Evolutionary conservation across 2,797 vertebrate genomes (phyloP).

Genomic region (Sebastes variabilis): DNA sequence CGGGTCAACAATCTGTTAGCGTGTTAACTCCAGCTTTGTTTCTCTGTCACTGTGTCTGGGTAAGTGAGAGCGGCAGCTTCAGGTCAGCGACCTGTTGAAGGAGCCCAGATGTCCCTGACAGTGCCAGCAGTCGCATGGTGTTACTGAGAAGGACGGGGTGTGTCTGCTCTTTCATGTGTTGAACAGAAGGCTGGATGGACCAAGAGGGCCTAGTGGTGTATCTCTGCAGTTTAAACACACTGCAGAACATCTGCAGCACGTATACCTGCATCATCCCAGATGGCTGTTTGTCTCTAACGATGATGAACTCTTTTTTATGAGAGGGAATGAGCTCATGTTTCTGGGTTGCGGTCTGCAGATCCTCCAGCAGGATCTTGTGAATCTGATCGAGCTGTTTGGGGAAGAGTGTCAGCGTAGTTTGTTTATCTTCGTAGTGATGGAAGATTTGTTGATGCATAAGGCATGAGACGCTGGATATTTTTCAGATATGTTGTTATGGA

Average conservation of each 20-base stretch:
- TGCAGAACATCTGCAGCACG: slow-evolving; percentile 16
- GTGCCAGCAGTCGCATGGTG: slow-evolving; percentile 10
- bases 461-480: slow-evolving; percentile 2
- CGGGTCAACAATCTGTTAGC: neutral
- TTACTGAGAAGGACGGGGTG: neutral
- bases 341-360: neutral
- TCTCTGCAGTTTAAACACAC: slow-evolving; percentile 7
- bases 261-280: slow-evolving; percentile 22
- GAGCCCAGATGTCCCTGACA: slow-evolving; percentile 15
- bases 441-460: slow-evolving; percentile 23
- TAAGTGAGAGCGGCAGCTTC: slow-evolving; percentile 25
- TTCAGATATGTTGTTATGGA: slow-evolving; percentile 58
- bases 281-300: neutral
- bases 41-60: neutral
- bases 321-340: neutral
- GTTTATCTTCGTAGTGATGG: slow-evolving; percentile 38
- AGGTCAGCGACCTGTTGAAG: slow-evolving; percentile 39
- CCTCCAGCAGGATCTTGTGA: neutral
- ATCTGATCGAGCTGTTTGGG: slow-evolving; percentile 15
- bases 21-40: neutral
- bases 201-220: neutral
- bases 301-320: neutral
- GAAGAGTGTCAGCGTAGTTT: slow-evolving; percentile 21
- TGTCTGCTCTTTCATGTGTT: neutral
- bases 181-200: neutral